Conservation (phyloP, 92 coral and sea anemone genomes). For the Epizoanthus illoricatus region DNA sequence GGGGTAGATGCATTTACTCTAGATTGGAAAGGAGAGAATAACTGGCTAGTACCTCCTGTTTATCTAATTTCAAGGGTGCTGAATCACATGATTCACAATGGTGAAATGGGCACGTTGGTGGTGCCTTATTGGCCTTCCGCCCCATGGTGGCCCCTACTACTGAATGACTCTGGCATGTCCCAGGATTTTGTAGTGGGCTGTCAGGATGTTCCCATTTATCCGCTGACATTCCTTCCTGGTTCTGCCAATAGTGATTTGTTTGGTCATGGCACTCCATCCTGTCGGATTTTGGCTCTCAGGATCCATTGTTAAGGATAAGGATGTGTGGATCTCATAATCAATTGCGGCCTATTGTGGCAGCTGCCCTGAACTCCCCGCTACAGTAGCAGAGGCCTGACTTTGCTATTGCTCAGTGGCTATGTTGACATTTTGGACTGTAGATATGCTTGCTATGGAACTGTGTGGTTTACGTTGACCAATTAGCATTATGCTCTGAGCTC, state of each 20-base stretch:
- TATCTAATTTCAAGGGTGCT: constrained; percentile 23
- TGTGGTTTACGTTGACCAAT: background rate
- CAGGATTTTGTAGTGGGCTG: constrained; percentile 30
- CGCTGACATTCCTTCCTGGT: constrained; percentile 45
- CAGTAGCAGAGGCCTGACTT: background rate
- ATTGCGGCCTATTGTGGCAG: too few species aligned
- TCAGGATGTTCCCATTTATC: constrained; percentile 36
- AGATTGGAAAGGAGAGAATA: constrained; percentile 62
- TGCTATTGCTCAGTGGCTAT: constrained; percentile 3
- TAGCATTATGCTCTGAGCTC: background rate
- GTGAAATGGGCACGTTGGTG: constrained; percentile 17
- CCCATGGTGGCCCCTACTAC: constrained; percentile 43
- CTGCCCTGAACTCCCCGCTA: constrained; percentile 8
- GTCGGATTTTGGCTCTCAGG: constrained; percentile 36
- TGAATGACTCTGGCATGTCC: constrained; percentile 27
- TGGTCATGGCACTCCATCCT: constrained; percentile 47
- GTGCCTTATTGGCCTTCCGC: constrained; percentile 52
- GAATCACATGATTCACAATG: background rate
- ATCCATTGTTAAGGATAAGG: background rate
- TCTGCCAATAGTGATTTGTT: constrained; percentile 41
- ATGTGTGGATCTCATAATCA: too few species aligned
- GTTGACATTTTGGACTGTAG: background rate
- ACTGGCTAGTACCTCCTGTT: constrained; percentile 66
- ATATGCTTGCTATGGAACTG: constrained; percentile 5
- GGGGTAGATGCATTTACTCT: constrained; percentile 63